phyloP scores from a whole-genome alignment of 2,888 invertebrate genomes.

The Nymphalis urticae region DNA sequence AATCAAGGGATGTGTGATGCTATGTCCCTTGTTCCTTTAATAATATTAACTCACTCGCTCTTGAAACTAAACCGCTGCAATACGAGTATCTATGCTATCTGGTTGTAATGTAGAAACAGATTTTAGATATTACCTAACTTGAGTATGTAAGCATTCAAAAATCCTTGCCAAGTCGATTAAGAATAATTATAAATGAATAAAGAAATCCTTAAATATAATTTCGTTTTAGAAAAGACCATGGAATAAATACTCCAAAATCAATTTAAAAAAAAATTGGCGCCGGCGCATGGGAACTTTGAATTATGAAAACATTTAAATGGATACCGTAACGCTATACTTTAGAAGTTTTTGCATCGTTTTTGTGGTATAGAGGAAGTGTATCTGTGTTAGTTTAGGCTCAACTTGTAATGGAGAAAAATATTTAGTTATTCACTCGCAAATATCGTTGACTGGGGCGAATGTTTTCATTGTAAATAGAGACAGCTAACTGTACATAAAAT shows the following conservation, averaged over 20 bases:
- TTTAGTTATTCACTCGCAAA: constrained; percentile 60
- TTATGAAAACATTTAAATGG: constrained; percentile 46
- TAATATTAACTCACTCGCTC: too few relatives aligned
- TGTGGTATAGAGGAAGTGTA: constrained; percentile 70
- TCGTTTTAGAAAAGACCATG: background rate
- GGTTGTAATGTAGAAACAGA: too few relatives aligned
- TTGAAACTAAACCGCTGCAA: too few relatives aligned
- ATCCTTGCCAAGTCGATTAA: too few relatives aligned
- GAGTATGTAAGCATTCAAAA: too few relatives aligned
- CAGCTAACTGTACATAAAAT: constrained; percentile 50
- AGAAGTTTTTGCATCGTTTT: constrained; percentile 66
- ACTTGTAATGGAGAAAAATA: constrained; percentile 69
- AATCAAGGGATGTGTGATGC: too few relatives aligned
- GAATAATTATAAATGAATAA: too few relatives aligned
- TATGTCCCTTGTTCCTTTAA: too few relatives aligned
- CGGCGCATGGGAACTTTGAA: constrained; percentile 57
- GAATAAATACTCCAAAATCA: constrained; percentile 38
- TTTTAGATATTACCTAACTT: too few relatives aligned
- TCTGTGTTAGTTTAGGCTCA: constrained; percentile 69
- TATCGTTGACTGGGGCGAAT: constrained; percentile 46
- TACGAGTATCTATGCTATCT: too few relatives aligned
- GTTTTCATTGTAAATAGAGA: constrained; percentile 53
- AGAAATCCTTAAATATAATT: too few relatives aligned
- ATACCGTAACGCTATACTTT: constrained; percentile 67
- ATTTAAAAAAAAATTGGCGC: constrained; percentile 63